Percentiles rank a stretch among this genome's conserved stretches.
Evolutionary conservation across 1,140 invertebrate species (phyloP).

Genomic region (Tetranychus urticae): DNA sequence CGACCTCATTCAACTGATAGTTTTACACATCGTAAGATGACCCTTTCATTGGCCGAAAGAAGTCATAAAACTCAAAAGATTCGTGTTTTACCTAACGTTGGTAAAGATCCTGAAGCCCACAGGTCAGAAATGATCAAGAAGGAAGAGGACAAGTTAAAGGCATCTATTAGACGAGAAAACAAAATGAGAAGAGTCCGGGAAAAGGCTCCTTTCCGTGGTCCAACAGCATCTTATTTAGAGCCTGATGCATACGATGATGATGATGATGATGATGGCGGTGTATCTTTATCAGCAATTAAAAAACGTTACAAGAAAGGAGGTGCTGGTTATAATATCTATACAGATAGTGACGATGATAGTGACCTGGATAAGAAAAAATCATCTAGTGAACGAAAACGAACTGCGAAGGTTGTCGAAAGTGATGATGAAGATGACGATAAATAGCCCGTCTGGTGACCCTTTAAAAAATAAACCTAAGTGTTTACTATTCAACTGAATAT

Average conservation of each 20-base stretch:
- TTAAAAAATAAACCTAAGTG: too few species aligned
- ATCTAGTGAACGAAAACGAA: constrained; percentile 18
- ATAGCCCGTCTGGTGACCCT: too few species aligned
- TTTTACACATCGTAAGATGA: constrained; percentile 96
- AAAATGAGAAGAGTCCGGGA: constrained; percentile 34
- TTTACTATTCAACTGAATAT: too few species aligned
- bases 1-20: constrained; percentile 87
- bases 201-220: constrained; percentile 24
- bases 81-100: constrained; percentile 81
- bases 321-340: constrained; percentile 62
- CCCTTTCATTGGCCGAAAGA: constrained; percentile 80
- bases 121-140: constrained; percentile 75
- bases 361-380: constrained; percentile 20
- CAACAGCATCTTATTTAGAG: constrained; percentile 34
- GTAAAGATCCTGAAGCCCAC: constrained; percentile 75
- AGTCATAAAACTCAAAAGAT: constrained; percentile 90
- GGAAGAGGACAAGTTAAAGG: constrained; percentile 74
- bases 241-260: constrained; percentile 38
- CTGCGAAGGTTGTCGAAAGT: constrained; percentile 18
- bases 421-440: constrained; percentile 15
- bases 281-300: constrained; percentile 79
- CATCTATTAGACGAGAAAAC: constrained; percentile 47
- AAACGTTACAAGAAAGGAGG: constrained; percentile 59
- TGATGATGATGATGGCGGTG: constrained; percentile 67
- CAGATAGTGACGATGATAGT: constrained; percentile 56